Percentiles rank a stretch among this genome's conserved stretches.
These are phyloP conservation scores for Redunca redunca DNA, from an alignment of 2,113 vertebrate species.

Conservation along the genomic window DNA sequence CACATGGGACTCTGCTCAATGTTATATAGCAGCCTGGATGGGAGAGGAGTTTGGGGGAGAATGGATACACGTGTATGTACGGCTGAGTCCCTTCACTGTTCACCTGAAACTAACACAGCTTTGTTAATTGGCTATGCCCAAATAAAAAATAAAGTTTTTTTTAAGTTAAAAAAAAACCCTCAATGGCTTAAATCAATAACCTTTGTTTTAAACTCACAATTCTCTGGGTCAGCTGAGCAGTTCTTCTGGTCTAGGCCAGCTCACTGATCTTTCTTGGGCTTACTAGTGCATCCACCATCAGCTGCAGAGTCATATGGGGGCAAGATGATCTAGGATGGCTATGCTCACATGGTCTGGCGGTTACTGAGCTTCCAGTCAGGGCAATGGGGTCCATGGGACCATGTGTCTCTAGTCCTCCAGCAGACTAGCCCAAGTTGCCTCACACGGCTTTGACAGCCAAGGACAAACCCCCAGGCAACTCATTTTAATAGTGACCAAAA, in stretches of 20 bases:
- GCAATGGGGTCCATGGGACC: too few species aligned
- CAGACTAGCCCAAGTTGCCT: neutral
- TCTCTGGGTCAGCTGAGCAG: neutral
- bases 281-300: neutral
- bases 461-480: neutral
- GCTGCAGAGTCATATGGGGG: neutral
- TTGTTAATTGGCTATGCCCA: neutral
- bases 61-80: neutral
- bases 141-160: neutral
- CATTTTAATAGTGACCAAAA: neutral
- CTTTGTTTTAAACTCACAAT: neutral
- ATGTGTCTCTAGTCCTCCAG: neutral
- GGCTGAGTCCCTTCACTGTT: neutral
- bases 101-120: neutral
- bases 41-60: neutral
- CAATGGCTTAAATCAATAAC: neutral
- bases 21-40: neutral
- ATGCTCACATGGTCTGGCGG: neutral
- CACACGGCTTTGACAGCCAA: neutral
- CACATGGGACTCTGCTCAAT: neutral
- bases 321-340: neutral
- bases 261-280: neutral
- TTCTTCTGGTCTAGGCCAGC: neutral
- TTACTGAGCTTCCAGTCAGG: neutral
- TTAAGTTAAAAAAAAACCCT: neutral